These are phyloP conservation scores for Dolichopus griseipennis DNA, from an alignment of 2,888 invertebrate species.

Conservation along the genomic window DNA sequence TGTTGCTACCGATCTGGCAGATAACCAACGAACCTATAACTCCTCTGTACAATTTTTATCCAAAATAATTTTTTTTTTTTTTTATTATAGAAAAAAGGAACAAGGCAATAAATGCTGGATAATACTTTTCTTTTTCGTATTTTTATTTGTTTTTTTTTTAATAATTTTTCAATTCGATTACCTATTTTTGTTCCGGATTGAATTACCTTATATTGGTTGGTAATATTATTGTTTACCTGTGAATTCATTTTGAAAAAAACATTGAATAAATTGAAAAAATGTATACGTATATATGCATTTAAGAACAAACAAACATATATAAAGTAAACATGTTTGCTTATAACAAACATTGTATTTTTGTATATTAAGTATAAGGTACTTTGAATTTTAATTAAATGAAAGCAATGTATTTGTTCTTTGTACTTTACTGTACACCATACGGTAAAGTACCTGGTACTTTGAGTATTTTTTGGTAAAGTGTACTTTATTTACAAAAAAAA, in stretches of 20 bases:
- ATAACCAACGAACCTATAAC: not conserved
- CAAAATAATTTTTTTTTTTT: not conserved
- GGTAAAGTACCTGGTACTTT: too few relatives aligned
- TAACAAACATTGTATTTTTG: not conserved
- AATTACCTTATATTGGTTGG: not conserved
- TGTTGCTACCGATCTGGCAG: not conserved
- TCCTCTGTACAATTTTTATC: not conserved
- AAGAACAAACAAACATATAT: not conserved
- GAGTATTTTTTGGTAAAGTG: too few relatives aligned
- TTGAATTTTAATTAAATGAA: not conserved
- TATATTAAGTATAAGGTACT: too few relatives aligned
- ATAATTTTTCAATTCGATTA: not conserved
- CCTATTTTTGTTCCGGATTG: not conserved
- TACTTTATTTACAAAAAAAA: too few relatives aligned
- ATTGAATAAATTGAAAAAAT: not conserved
- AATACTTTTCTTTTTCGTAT: not conserved
- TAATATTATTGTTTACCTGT: not conserved
- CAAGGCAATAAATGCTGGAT: too few relatives aligned
- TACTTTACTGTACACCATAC: not conserved
- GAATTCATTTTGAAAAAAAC: not conserved
- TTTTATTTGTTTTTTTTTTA: not conserved
- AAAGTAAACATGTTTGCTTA: not conserved
- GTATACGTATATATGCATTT: not conserved
- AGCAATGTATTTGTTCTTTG: not conserved
- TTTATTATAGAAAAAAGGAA: too few relatives aligned